These are phyloP conservation scores for Holacanthus passer DNA, from an alignment of 2,113 vertebrate genomes.

Conservation along the genomic window DNA sequence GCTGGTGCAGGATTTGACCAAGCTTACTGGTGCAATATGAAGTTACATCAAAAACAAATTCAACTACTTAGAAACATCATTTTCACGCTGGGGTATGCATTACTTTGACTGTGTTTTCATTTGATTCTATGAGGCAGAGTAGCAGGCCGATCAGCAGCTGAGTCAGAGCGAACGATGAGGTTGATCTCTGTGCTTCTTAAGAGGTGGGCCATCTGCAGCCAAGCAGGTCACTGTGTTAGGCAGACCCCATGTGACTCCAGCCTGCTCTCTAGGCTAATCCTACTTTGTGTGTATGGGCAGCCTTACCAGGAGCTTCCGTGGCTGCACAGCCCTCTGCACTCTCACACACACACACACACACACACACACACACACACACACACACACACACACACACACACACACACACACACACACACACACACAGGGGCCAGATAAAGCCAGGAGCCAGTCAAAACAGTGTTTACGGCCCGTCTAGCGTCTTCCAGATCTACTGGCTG, in stretches of 20 bases:
- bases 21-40: neutral
- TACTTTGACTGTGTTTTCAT: neutral
- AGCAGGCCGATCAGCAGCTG: constrained; percentile 23
- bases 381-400: no score
- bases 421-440: constrained; percentile 61
- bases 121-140: neutral
- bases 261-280: constrained; percentile 73
- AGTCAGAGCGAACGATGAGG: constrained; percentile 48
- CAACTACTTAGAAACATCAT: neutral
- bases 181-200: constrained; percentile 54
- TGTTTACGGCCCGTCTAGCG: constrained; percentile 22
- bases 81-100: neutral
- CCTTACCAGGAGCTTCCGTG: constrained; percentile 34
- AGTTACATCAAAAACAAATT: neutral
- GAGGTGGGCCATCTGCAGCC: constrained; percentile 64
- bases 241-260: constrained; percentile 66
- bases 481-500: constrained; percentile 6
- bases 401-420: neutral
- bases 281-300: constrained; percentile 26
- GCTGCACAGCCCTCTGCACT: constrained; percentile 26
- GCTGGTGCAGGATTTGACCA: neutral
- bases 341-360: neutral
- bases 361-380: constrained; percentile 21
- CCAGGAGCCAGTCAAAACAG: constrained; percentile 62
- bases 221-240: constrained; percentile 78